Evolutionary conservation across 2,888 invertebrate genomes (phyloP), one percentile per base, ranked within the genome.

Genomic region (Clivina fossor): DNA sequence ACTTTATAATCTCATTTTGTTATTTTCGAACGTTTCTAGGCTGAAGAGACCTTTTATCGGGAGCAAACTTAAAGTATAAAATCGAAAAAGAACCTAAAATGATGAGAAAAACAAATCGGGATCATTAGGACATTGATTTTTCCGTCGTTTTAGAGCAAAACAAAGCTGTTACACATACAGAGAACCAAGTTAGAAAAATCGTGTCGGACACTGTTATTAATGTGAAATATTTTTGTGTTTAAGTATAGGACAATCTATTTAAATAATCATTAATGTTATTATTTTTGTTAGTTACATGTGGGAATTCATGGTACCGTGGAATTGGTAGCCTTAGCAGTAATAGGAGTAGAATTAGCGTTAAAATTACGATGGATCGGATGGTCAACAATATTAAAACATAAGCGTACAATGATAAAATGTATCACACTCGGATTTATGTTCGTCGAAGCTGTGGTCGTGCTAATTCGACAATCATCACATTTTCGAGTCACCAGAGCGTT

Each of bases 351-450:
- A 70, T 74, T 92, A 51, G 82, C 85, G 35, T 78, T 93, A 55
- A 90, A 91, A 69, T 74, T 91, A 33, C 83, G 89, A 66, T 93
- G 93, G 93, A 87, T 91, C 57, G 91, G 92, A 0, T 86, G 85
- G 82, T 80, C 80, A 62, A 86, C 86, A n/a, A 89, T 91, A 66
- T 76, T 91, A 18, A 85, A 82, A 66, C 93, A 93, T 68, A 89
- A 88, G 69, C 78, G 93, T 61, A 92, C 93, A 8, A 85, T 89
- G 81, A 74, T 91, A 11, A 93, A 93, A 89, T 84, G 86, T 60
- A 69, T 84, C 48, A 86, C 89, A 1, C 74, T 92, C 46, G 71
- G 82, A 28, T 85, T 92, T 63, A 92, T 93, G 92, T 80, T 90
- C 60, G 69, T 88, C 33, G 93, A 93, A 70, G 89, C 91, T 0